Base-by-base conservation (phyloP, 1,140 invertebrate species). In the Trachymyrmex cornetzi region DNA sequence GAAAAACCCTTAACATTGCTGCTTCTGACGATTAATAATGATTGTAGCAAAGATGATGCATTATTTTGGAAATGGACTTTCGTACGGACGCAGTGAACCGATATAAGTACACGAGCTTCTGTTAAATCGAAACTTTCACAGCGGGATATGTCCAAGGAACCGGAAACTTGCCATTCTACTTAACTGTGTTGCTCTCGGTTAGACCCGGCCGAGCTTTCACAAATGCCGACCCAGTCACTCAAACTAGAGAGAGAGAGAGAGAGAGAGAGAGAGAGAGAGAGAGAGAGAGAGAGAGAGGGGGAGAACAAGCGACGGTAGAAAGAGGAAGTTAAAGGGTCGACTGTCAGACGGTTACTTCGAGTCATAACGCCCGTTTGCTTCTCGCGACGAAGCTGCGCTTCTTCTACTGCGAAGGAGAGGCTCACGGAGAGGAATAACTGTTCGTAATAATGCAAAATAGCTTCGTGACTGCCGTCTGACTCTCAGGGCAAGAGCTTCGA, bases 91-190 rank as follows among this genome's bases (percentile, higher is more conserved):
- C 30, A 34, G 30, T 16, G 16, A 57, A 77, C 14, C 50, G 27
- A 59, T 14, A 14, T 27, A 53, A 44, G 7, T 22, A 44, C 16
- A 64, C 27, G 71, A 71, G 86, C 88, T 88, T 89, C 89, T 89
- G 89, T 84, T 93, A 91, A 94, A 94, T 94, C 92, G 92, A 93
- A 94, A 94, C 89, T 94, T 94, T 94, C 91, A 89, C 89, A 86
- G 63, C 67, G 74, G 86, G 88, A 92, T 90, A 69, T 90, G 89
- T 92, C 88, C 88, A 85, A 86, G 92, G 91, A 93, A 92, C 89
- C 89, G 88, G 90, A 93, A 94, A 93, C 92, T 93, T 77, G 77
- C 84, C 30, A 48, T 89, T 48, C 63, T 80, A 30, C 50, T 69
- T 84, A 74, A 27, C 69, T 48, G 80, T 74, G 80, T 84, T 84